Evolutionary conservation across 2,888 invertebrate genomes (phyloP), one percentile per base, ranked within the genome.

Genomic region (Drosophila dives): DNA sequence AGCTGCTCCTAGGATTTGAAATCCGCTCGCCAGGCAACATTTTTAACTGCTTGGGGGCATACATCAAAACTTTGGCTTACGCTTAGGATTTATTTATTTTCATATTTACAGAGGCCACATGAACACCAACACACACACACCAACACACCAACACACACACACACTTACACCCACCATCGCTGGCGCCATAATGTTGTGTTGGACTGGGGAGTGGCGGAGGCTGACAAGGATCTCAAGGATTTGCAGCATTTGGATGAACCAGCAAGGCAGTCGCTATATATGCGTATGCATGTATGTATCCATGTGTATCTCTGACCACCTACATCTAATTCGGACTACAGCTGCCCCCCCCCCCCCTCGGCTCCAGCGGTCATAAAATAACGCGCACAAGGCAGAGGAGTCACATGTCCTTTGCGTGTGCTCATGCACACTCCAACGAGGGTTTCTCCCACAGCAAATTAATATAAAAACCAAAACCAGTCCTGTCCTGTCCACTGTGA

Each of bases 161-260:
- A 61, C 29, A 60, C 54, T 53, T 29, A 29, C 29, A 42, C 36
- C 42, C 64, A 26, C 23, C 40, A 20, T 26, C 29, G n/a, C 10
- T 23, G 64, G 71, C 71, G 77, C 64, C 69, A 54, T 69, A 85
- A 81, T 38, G 79, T 75, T 81, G n/a, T 74, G 75, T 50, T 78
- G 75, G 64, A 59, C 63, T 48, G 71, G 64, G 64, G 40, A 50
- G 65, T 50, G 45, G 67, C 33, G 34, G 48, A 45, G 68, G 72
- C 70, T 76, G 80, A 87, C 83, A 87, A 87, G 89, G 87, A 88
- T 90, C 91, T 91, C 91, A 91, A 91, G 91, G 91, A 90, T 91
- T 89, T 90, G 80, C 81, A 82, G 84, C 84, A 83, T 79, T 77
- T 71, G 68, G 53, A 68, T 65, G 45, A 73, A 58, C 40, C 56